Evolutionary conservation across 2,888 invertebrate genomes (phyloP).

Genomic region (Drosophila colorata): DNA sequence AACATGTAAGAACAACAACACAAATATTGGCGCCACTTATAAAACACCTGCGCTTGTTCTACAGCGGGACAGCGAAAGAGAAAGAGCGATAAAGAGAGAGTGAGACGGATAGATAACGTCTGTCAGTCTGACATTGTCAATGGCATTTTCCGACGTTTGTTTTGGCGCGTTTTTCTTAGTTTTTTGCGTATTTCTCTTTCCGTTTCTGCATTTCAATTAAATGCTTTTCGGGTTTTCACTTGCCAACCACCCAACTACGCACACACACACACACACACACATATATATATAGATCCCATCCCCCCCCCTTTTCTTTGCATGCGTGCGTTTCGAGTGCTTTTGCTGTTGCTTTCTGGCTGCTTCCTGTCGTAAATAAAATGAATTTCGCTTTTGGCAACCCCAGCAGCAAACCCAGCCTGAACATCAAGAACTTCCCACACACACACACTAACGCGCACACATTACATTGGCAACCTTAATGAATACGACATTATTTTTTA

Average conservation of each 20-base stretch:
- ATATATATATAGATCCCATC: background rate
- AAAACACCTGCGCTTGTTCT: conserved; percentile 57
- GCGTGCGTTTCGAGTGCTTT: conserved; percentile 74
- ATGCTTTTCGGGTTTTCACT: conserved; percentile 53
- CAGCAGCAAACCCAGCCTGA: conserved; percentile 35
- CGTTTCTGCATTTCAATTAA: conserved; percentile 61
- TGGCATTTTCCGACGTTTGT: conserved; percentile 51
- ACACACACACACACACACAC: background rate
- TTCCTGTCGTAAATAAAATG: conserved; percentile 79
- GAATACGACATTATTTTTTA: conserved; percentile 81
- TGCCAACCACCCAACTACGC: background rate
- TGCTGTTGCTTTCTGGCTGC: conserved; percentile 63
- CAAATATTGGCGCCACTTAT: conserved; percentile 59
- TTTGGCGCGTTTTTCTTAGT: conserved; percentile 47
- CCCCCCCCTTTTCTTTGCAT: conserved; percentile 44
- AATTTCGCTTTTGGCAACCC: conserved; percentile 73
- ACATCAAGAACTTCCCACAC: conserved; percentile 43
- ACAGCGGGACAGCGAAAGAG: background rate
- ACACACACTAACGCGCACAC: conserved; percentile 25
- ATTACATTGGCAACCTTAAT: conserved; percentile 72
- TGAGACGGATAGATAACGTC: conserved; percentile 15
- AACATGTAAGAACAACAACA: conserved; percentile 27
- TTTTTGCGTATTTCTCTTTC: conserved; percentile 18
- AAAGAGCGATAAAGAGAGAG: background rate
- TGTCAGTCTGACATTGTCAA: conserved; percentile 65